Conservation (phyloP, 2,113 vertebrate species). For the Sarotherodon lohbergeri region DNA sequence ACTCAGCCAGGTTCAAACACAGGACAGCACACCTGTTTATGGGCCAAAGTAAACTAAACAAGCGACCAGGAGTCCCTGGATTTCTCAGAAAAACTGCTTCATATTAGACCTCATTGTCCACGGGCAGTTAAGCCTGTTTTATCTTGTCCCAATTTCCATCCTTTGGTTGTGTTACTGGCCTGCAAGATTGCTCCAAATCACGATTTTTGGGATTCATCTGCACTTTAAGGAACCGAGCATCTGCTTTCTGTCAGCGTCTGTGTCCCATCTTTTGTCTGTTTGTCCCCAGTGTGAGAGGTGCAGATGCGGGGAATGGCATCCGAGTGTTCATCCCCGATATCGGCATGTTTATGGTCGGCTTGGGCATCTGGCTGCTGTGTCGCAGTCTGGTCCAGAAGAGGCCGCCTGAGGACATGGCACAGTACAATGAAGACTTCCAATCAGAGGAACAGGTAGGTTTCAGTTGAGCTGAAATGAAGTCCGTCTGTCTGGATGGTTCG, state of each 20-base stretch:
- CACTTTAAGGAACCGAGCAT: not conserved
- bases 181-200: not conserved
- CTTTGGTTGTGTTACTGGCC: not conserved
- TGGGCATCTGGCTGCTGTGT: slow-evolving; percentile 90
- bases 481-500: not conserved
- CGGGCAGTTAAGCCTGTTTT: not conserved
- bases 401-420: slow-evolving; percentile 80
- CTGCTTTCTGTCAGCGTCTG: not conserved
- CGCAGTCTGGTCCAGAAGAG: slow-evolving; percentile 86
- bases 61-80: not conserved
- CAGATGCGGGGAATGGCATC: slow-evolving; percentile 92
- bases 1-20: not conserved
- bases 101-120: not conserved
- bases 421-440: slow-evolving; percentile 86
- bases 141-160: not conserved
- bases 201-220: not conserved
- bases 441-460: slow-evolving; percentile 86
- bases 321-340: slow-evolving; percentile 93
- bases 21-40: not conserved
- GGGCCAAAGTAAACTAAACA: not conserved
- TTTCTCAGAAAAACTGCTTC: not conserved
- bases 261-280: not conserved
- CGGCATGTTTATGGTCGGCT: slow-evolving; percentile 88
- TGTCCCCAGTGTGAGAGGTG: slow-evolving; percentile 82
- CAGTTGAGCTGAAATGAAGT: not conserved